Evolutionary conservation across 2,888 invertebrate species (phyloP).

Genomic region (Mongoloraphidia duomilia): DNA sequence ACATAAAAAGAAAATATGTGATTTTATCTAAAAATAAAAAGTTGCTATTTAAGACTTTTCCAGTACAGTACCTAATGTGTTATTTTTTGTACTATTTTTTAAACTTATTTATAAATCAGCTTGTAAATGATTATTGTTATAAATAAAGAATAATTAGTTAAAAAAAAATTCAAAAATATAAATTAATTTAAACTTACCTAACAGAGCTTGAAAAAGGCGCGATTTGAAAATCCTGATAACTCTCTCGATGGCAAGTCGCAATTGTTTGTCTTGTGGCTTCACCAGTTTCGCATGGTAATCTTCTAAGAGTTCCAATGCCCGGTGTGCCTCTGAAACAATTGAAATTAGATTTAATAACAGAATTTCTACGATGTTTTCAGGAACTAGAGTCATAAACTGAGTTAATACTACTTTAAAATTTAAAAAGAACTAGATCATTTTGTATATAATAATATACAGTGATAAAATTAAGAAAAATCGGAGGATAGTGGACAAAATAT

Average conservation of each 20-base stretch:
- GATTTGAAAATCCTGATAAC: conserved; percentile 98
- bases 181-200: conserved; percentile 55
- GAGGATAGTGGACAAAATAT: no score
- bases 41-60: no score
- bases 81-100: no score
- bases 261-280: conserved; percentile 87
- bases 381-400: no score
- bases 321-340: conserved; percentile 76
- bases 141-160: conserved; percentile 1
- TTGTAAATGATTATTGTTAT: neutral
- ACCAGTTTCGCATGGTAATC: conserved; percentile 93
- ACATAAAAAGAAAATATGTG: no score
- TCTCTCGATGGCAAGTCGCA: conserved; percentile 90
- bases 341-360: conserved; percentile 8
- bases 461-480: no score
- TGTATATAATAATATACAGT: no score
- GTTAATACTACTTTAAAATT: no score
- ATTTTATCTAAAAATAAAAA: no score
- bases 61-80: no score
- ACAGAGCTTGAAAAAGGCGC: conserved; percentile 88
- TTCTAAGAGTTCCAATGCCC: conserved; percentile 94
- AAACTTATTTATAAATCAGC: no score
- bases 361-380: neutral
- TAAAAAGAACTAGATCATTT: no score
- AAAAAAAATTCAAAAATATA: neutral